phyloP scores from a whole-genome alignment of 2,888 invertebrate species.

The Ormyrus nitidulus region DNA sequence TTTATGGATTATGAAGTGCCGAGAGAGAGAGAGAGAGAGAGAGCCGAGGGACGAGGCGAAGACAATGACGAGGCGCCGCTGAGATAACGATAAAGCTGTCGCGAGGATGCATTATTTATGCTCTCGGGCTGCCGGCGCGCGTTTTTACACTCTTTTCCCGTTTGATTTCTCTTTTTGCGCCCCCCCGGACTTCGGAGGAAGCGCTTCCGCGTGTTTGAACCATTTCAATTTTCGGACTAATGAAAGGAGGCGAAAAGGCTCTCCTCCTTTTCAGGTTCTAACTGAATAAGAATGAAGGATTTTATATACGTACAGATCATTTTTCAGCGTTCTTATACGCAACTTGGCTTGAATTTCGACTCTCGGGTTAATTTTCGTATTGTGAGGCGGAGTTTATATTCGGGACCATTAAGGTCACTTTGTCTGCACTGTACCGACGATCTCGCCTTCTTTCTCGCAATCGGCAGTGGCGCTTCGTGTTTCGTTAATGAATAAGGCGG shows the following conservation, averaged over 20 bases:
- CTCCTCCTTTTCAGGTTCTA: too few species aligned
- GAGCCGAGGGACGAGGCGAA: constrained; percentile 63
- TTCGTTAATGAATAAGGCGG: constrained; percentile 11
- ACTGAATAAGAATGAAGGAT: too few species aligned
- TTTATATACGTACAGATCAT: too few species aligned
- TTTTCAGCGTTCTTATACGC: too few species aligned
- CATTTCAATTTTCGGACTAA: too few species aligned
- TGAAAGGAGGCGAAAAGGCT: too few species aligned
- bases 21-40: too few species aligned
- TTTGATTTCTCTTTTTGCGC: not conserved
- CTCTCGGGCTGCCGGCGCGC: constrained; percentile 30
- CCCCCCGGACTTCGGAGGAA: not conserved
- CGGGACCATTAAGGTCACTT: constrained; percentile 70
- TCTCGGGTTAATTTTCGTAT: too few species aligned
- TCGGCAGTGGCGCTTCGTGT: not conserved
- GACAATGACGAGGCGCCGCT: constrained; percentile 71
- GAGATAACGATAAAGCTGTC: constrained; percentile 68
- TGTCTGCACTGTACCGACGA: constrained; percentile 55
- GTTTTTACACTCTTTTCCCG: not conserved
- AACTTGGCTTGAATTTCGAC: too few species aligned
- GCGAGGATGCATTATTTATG: constrained; percentile 71
- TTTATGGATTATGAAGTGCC: constrained; percentile 71
- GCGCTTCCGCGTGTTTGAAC: too few species aligned
- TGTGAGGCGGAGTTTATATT: constrained; percentile 63
- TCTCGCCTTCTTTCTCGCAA: constrained; percentile 36